These are phyloP conservation scores for Ophiodon elongatus DNA, from an alignment of 2,113 vertebrate species.

Conservation along the genomic window DNA sequence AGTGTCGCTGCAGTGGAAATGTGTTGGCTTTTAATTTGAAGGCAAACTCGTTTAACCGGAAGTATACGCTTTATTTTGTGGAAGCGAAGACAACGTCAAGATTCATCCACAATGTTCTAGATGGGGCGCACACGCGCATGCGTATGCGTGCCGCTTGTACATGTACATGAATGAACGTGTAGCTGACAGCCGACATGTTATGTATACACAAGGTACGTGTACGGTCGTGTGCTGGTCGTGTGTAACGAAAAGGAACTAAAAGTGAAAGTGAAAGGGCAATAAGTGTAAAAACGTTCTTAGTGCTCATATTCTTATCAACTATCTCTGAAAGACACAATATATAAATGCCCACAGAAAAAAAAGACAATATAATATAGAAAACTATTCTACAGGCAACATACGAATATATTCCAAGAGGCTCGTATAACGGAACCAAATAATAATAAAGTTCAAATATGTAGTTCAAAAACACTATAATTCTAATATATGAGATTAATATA, in stretches of 20 bases:
- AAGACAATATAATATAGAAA: background rate
- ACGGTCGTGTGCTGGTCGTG: background rate
- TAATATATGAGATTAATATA: background rate
- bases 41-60: background rate
- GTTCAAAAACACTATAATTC: background rate
- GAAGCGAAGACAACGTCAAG: conserved; percentile 56
- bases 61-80: background rate
- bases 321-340: background rate
- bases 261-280: too few relatives aligned
- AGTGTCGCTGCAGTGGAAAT: background rate
- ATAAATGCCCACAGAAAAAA: background rate
- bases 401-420: background rate
- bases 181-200: background rate
- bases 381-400: background rate
- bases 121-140: conserved; percentile 48
- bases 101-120: conserved; percentile 61
- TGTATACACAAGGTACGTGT: background rate
- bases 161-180: background rate
- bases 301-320: background rate
- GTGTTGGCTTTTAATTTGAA: conserved; percentile 46
- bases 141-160: background rate
- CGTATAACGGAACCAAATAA: background rate
- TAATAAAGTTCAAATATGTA: background rate
- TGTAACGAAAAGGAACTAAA: background rate
- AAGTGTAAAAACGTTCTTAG: background rate